phyloP scores from a whole-genome alignment of 2,888 invertebrate genomes.

The Metopia argyrocephala region DNA sequence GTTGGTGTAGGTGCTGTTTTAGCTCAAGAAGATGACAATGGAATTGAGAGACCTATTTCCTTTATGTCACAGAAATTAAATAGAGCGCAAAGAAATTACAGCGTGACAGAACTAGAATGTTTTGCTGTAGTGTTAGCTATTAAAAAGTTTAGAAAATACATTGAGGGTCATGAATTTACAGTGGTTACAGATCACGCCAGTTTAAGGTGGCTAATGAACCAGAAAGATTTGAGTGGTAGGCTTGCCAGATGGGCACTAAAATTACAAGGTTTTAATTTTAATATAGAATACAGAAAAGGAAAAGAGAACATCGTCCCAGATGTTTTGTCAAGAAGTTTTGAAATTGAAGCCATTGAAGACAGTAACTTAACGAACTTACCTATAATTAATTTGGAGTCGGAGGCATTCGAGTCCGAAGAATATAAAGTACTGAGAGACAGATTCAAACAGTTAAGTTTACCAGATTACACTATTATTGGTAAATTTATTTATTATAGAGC shows the following conservation, averaged over 20 bases:
- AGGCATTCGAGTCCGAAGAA: neutral
- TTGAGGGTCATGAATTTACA: too few species aligned
- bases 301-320: conserved; percentile 9
- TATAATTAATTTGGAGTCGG: neutral
- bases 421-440: neutral
- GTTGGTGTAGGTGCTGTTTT: conserved; percentile 48
- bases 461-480: neutral
- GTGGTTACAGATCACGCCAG: too few species aligned
- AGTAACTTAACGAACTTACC: neutral
- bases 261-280: too few species aligned
- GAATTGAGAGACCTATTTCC: conserved; percentile 37
- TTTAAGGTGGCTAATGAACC: conserved; percentile 10
- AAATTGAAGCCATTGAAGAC: neutral
- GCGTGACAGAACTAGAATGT: conserved; percentile 28
- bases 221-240: conserved; percentile 2
- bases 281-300: conserved; percentile 3
- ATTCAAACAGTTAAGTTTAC: neutral
- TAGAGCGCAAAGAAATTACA: conserved; percentile 35
- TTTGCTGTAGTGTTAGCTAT: conserved; percentile 16
- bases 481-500: conserved; percentile 8
- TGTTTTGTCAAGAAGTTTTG: neutral
- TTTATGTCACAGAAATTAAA: conserved; percentile 59
- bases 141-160: too few species aligned
- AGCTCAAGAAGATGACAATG: conserved; percentile 42
- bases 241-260: too few species aligned